These are phyloP conservation scores for Cosmopolites sordidus DNA, from an alignment of 2,888 invertebrate genomes.

Conservation along the genomic window DNA sequence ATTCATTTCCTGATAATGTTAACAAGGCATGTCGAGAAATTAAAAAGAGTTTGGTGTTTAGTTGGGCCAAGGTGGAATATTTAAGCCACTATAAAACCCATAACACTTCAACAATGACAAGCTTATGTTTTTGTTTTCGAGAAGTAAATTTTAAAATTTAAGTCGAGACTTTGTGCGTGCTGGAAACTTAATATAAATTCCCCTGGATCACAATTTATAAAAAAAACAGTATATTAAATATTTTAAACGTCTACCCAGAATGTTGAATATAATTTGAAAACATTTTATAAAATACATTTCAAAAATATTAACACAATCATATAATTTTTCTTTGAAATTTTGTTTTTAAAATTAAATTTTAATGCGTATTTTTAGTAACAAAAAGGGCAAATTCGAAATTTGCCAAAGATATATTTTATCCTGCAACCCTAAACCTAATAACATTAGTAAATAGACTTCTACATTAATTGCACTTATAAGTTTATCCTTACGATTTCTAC, in stretches of 20 bases:
- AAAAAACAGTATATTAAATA: no score
- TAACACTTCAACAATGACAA: no score
- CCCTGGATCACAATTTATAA: no score
- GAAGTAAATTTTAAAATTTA: no score
- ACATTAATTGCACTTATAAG: slow-evolving; percentile 49
- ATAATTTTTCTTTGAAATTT: not conserved
- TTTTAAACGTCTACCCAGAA: not conserved
- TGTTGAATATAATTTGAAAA: not conserved
- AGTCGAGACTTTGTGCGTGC: no score
- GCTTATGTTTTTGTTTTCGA: no score
- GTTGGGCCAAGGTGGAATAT: no score
- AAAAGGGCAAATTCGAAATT: slow-evolving; percentile 38
- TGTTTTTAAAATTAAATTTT: not conserved
- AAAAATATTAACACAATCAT: slow-evolving; percentile 13
- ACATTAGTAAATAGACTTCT: slow-evolving; percentile 47
- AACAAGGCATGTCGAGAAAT: no score
- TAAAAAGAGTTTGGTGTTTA: no score
- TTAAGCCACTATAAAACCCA: no score
- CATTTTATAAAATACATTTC: not conserved
- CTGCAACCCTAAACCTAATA: slow-evolving; percentile 32
- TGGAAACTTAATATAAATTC: no score
- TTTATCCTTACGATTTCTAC: not conserved
- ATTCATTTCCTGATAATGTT: no score
- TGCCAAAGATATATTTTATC: slow-evolving; percentile 28
- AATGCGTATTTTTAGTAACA: slow-evolving; percentile 1